phyloP scores from a whole-genome alignment of 2,888 invertebrate genomes.

The Panopea generosa region DNA sequence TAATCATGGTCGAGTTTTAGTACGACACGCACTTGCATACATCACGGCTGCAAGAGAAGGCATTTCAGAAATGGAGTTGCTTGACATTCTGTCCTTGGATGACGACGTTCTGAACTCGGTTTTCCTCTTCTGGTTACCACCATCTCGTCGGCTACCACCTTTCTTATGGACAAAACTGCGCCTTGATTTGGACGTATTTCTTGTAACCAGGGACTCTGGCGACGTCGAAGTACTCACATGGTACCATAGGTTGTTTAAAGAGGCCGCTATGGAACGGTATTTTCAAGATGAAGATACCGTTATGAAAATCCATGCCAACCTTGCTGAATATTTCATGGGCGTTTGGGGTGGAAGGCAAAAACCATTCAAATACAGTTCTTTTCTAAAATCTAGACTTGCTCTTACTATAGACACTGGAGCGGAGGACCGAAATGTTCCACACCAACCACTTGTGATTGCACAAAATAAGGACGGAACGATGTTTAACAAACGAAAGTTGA shows the following conservation, averaged over 20 bases:
- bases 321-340: conserved; percentile 80
- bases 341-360: conserved; percentile 77
- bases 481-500: conserved; percentile 80
- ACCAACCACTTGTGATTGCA: conserved; percentile 74
- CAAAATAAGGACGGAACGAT: conserved; percentile 50
- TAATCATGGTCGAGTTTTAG: conserved; percentile 72
- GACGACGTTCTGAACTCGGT: conserved; percentile 76
- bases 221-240: conserved; percentile 74
- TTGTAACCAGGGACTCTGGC: conserved; percentile 73
- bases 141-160: conserved; percentile 77
- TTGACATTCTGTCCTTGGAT: conserved; percentile 77
- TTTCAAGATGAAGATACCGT: conserved; percentile 51
- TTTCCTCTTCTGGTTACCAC: conserved; percentile 78
- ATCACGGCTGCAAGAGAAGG: conserved; percentile 74
- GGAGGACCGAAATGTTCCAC: conserved; percentile 76
- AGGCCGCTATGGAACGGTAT: conserved; percentile 71
- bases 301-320: conserved; percentile 70
- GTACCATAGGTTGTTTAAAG: conserved; percentile 80
- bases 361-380: conserved; percentile 70
- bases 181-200: conserved; percentile 69
- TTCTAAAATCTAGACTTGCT: conserved; percentile 60
- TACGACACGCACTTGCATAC: conserved; percentile 73
- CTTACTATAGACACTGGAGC: conserved; percentile 61
- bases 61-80: conserved; percentile 74
- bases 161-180: conserved; percentile 78